Percentiles rank a stretch among this genome's conserved stretches.
phyloP scores from a whole-genome alignment of 2,113 vertebrate species.

The Glaucidium brasilianum region DNA sequence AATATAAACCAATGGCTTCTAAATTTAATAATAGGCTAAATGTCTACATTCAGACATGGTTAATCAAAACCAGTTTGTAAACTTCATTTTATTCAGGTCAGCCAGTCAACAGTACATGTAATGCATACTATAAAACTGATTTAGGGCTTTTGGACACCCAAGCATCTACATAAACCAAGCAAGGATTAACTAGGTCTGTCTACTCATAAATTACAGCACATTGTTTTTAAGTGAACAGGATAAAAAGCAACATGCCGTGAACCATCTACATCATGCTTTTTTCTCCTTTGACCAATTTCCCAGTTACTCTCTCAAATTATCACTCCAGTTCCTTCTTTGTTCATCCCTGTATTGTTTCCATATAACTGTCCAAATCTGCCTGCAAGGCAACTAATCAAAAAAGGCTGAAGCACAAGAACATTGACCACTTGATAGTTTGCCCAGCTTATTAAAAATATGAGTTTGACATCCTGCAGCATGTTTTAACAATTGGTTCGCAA shows the following conservation, averaged over 20 bases:
- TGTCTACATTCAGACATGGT: constrained; percentile 35
- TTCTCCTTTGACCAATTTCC: constrained; percentile 64
- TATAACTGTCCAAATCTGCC: constrained; percentile 67
- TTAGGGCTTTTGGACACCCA: constrained; percentile 58
- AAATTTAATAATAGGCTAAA: constrained; percentile 64
- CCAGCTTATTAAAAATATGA: constrained; percentile 71
- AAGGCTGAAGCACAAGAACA: constrained; percentile 66
- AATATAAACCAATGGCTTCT: constrained; percentile 52
- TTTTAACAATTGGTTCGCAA: constrained; percentile 67
- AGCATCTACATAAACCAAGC: constrained; percentile 58
- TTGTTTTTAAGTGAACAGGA: constrained; percentile 63
- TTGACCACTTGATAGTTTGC: constrained; percentile 71
- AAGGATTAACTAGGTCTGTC: constrained; percentile 60
- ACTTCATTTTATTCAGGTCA: constrained; percentile 67
- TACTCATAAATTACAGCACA: constrained; percentile 60
- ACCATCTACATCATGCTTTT: constrained; percentile 63
- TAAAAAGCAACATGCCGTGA: constrained; percentile 59
- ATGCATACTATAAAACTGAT: constrained; percentile 67
- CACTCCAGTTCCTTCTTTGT: constrained; percentile 69
- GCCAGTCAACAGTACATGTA: constrained; percentile 63
- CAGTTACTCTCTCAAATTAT: constrained; percentile 73
- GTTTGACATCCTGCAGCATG: constrained; percentile 71
- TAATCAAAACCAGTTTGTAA: constrained; percentile 67
- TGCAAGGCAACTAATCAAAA: constrained; percentile 70
- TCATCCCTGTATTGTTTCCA: constrained; percentile 71